These are phyloP conservation scores for Tretioscincus oriximinensis DNA, from an alignment of 2,113 vertebrate genomes.

Conservation along the genomic window DNA sequence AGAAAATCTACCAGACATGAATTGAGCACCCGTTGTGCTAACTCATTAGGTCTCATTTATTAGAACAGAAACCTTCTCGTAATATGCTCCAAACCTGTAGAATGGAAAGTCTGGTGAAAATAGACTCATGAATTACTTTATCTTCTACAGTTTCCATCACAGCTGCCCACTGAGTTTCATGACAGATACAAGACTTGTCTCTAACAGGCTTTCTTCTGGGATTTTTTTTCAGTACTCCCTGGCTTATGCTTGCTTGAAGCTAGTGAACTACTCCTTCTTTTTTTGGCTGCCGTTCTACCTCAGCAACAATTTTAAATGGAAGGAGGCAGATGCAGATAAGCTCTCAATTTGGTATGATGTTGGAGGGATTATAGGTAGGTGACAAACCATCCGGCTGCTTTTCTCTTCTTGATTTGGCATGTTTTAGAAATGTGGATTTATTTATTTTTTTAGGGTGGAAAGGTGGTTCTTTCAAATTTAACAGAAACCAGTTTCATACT, in stretches of 20 bases:
- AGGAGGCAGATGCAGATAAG: constrained; percentile 90
- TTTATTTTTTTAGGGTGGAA: no score
- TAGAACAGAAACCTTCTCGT: no score
- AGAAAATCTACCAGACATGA: no score
- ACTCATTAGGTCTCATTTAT: no score
- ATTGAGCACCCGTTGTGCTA: no score
- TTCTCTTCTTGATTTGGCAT: constrained; percentile 1
- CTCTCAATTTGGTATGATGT: constrained; percentile 97
- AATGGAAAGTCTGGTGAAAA: no score
- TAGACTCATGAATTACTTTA: no score
- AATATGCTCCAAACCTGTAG: no score
- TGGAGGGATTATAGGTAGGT: constrained; percentile 90
- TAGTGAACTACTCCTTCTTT: constrained; percentile 98
- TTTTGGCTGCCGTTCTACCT: constrained; percentile 98
- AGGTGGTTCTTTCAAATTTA: neutral
- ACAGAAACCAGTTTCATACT: neutral
- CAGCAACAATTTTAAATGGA: constrained; percentile 91
- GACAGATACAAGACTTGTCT: neutral
- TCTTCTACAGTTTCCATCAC: neutral
- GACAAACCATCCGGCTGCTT: neutral
- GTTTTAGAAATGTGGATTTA: neutral
- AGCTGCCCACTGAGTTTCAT: neutral
- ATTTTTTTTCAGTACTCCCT: constrained; percentile 84
- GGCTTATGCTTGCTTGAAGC: constrained; percentile 92
- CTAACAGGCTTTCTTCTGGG: constrained; percentile 1